Base-by-base conservation (phyloP, 1,140 invertebrate species). In the Frieseomelitta varia region DNA sequence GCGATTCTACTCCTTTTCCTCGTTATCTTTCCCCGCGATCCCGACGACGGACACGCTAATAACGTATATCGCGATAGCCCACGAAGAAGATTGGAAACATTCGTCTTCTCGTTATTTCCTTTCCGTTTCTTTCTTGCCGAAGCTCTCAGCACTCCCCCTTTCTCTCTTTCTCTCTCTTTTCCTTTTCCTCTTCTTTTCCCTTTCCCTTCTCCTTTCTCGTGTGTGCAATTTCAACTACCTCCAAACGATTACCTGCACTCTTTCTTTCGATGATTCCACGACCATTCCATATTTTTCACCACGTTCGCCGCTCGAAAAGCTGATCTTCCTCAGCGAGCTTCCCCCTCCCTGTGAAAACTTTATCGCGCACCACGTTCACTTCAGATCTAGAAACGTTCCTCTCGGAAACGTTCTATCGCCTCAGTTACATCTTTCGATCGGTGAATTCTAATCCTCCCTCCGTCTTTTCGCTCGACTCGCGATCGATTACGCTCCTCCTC, bases 211-310 rank as follows among this genome's bases (percentile, higher is more conserved):
- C 1, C 17, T 39, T n/a, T 8, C 39, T 71, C 56, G 39, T 8
- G 39, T 63, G 15, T n/a, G 63, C 21, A 67, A 72, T 81, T 85
- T 79, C 84, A 85, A 85, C 78, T 14, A 30, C 81, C 89, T 92
- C 61, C 93, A 91, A 67, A 77, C 81, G 73, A 91, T 91, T 93
- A 92, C 87, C 91, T 85, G 61, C 90, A 90, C 90, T 86, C 91
- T 95, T 95, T 94, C 91, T 95, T 94, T 87, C 94, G 93, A 90
- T 94, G 94, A 93, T 95, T 95, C 94, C 94, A 95, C 90, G 94
- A 95, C 94, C 94, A 94, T 95, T 90, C 94, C 94, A 95, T 89
- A 89, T 89, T 89, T 89, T 79, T 68, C 79, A 47, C 63, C 17
- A 51, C 58, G 1, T 65, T 68, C 68, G 39, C 39, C 78, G 61